phyloP scores from a whole-genome alignment of 1,140 invertebrate species.

The Calephelis virginiensis region DNA sequence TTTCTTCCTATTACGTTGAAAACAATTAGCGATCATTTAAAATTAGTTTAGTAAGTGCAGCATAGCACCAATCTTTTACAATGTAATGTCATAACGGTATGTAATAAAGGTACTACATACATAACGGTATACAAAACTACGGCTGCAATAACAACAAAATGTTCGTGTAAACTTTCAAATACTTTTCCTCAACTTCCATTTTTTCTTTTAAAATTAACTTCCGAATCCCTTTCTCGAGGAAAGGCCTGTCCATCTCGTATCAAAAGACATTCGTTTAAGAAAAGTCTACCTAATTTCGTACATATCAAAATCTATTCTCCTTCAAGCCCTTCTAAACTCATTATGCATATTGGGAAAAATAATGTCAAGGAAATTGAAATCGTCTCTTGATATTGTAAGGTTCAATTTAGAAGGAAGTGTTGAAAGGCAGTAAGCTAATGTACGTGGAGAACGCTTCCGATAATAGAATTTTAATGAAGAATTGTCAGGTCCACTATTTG shows the following conservation, averaged over 20 bases:
- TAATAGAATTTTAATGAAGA: conserved; percentile 77
- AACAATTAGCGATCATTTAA: no score
- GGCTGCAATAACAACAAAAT: not conserved
- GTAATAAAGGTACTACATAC: no score
- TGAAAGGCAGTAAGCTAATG: conserved; percentile 37
- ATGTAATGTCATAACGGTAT: no score
- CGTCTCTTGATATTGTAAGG: conserved; percentile 3
- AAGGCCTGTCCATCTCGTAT: conserved; percentile 43
- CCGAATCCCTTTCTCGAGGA: conserved; percentile 47
- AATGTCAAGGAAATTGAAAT: conserved; percentile 19
- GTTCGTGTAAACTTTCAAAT: conserved; percentile 12
- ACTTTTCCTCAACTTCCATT: conserved; percentile 16
- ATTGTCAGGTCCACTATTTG: conserved; percentile 62
- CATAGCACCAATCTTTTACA: no score
- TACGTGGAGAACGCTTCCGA: conserved; percentile 68
- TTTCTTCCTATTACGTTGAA: no score
- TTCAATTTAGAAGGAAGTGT: conserved; percentile 12
- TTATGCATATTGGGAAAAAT: conserved; percentile 5
- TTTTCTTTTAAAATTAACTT: conserved; percentile 54
- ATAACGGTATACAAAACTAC: no score
- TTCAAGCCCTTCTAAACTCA: conserved; percentile 11
- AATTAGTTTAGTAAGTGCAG: no score
- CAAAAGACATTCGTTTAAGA: not conserved
- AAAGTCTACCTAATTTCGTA: conserved; percentile 27
- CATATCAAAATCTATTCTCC: conserved; percentile 19